Evolutionary conservation across 2,888 invertebrate genomes (phyloP).

Genomic region (Mystacides longicornis): DNA sequence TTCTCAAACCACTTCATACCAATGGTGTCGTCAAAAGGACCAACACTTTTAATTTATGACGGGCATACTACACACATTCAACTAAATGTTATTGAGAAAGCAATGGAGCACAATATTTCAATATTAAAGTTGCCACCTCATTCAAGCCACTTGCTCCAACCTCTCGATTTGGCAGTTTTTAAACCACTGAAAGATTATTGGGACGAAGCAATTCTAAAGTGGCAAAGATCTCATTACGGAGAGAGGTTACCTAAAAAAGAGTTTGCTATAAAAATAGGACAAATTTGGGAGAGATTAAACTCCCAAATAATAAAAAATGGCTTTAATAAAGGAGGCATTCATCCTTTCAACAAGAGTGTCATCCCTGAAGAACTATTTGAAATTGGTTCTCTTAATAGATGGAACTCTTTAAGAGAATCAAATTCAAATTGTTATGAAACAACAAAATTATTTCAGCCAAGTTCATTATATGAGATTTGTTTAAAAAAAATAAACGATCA

Average conservation of each 20-base stretch:
- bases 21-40: constrained; percentile 2
- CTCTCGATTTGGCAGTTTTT: constrained; percentile 1
- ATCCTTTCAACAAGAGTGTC: not conserved
- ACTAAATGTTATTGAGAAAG: not conserved
- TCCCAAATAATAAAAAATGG: not conserved
- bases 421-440: too few species aligned
- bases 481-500: not conserved
- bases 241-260: not conserved
- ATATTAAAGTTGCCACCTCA: constrained; percentile 2
- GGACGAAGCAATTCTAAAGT: constrained; percentile 3
- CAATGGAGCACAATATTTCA: constrained; percentile 1
- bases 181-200: constrained; percentile 2
- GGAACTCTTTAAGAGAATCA: not conserved
- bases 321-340: not conserved
- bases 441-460: not conserved
- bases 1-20: constrained; percentile 1
- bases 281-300: constrained; percentile 3
- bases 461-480: constrained; percentile 1
- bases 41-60: constrained; percentile 3
- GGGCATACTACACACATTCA: not conserved
- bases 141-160: constrained; percentile 3
- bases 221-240: constrained; percentile 3
- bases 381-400: not conserved
- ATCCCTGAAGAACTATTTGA: constrained; percentile 1
- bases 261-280: not conserved